phyloP scores from a whole-genome alignment of 2,797 vertebrate genomes.

The Sandelia bainsii region DNA sequence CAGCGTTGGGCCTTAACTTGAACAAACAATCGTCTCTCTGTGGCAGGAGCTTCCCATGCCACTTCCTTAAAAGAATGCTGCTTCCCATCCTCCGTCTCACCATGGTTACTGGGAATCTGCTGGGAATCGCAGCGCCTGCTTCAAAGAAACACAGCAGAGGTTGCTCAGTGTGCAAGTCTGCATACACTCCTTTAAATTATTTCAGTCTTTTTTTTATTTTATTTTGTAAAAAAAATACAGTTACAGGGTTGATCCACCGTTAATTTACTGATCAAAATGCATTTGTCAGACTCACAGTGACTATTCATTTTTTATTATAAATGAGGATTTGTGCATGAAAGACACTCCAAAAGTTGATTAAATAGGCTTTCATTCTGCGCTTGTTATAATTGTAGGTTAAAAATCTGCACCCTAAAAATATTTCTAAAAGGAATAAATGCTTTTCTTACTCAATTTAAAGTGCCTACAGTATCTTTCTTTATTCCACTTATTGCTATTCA shows the following conservation, averaged over 20 bases:
- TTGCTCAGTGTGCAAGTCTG: neutral
- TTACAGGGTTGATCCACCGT: conserved; percentile 21
- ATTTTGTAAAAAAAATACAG: conserved; percentile 1
- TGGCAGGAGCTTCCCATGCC: conserved; percentile 80
- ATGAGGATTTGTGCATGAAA: neutral
- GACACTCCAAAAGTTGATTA: neutral
- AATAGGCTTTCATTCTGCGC: neutral
- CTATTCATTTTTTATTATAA: neutral
- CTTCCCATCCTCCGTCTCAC: conserved; percentile 84
- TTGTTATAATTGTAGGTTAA: neutral
- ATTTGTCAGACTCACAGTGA: conserved; percentile 6
- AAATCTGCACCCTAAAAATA: conserved; percentile 7
- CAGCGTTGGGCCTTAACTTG: conserved; percentile 83
- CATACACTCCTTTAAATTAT: conserved; percentile 17
- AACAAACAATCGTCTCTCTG: conserved; percentile 93
- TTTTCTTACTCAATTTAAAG: conserved; percentile 7
- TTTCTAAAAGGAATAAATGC: neutral
- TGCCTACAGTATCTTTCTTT: conserved; percentile 19
- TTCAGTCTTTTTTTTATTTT: conserved; percentile 15
- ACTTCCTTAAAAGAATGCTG: conserved; percentile 91
- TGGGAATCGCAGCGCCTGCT: conserved; percentile 76
- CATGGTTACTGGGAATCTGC: conserved; percentile 93
- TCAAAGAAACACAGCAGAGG: conserved; percentile 9
- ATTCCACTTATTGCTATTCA: neutral
- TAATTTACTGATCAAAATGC: conserved; percentile 11